Percentiles rank a stretch among this genome's conserved stretches.
Evolutionary conservation across 2,797 vertebrate genomes (phyloP).

Genomic region (Cossypha caffra): DNA sequence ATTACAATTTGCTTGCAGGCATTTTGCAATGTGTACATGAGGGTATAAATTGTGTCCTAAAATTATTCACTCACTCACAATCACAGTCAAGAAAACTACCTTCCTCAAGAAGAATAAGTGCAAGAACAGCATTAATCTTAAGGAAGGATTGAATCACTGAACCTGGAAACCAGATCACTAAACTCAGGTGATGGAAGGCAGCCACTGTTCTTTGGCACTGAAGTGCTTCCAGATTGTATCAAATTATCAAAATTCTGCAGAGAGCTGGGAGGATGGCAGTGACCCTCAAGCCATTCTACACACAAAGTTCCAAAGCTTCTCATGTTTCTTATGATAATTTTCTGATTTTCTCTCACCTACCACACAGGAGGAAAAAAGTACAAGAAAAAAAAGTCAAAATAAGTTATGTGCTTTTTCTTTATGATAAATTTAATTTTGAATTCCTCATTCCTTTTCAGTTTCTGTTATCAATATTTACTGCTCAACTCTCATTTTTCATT

Average conservation of each 20-base stretch:
- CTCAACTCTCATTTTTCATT: constrained; percentile 16
- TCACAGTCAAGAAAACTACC: background rate
- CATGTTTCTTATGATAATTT: background rate
- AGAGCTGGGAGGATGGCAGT: background rate
- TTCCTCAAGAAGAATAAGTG: background rate
- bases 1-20: background rate
- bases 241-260: constrained; percentile 20
- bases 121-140: background rate
- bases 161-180: background rate
- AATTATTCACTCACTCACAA: background rate
- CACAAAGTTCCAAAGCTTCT: background rate
- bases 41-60: background rate
- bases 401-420: background rate
- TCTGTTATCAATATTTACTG: constrained; percentile 28
- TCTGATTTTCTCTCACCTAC: background rate
- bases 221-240: constrained; percentile 44
- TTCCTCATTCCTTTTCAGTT: background rate
- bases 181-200: background rate
- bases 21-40: background rate
- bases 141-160: background rate
- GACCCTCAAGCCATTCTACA: constrained; percentile 9
- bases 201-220: constrained; percentile 5
- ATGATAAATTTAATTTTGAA: background rate
- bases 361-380: background rate
- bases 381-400: background rate